Conservation (phyloP, 1,140 invertebrate genomes). For the Drosophila grimshawi region DNA sequence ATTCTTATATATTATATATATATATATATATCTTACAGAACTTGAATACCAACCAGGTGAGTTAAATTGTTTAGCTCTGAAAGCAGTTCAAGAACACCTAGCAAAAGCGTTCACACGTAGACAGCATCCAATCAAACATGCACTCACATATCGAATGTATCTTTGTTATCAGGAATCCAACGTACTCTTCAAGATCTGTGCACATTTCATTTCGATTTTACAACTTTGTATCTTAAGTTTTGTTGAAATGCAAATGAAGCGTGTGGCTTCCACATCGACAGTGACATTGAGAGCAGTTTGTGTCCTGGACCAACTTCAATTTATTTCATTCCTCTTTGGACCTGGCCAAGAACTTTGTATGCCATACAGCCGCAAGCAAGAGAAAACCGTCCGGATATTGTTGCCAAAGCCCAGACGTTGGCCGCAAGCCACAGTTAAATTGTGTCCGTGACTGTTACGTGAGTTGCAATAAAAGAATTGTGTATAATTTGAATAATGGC, state of each 20-base stretch:
- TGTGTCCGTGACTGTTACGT: conserved; percentile 33
- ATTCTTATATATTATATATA: background rate
- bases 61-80: background rate
- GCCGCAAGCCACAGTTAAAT: conserved; percentile 11
- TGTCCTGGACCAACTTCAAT: background rate
- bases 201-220: background rate
- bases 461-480: conserved; percentile 48
- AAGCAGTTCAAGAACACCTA: background rate
- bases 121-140: background rate
- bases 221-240: background rate
- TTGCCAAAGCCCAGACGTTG: conserved; percentile 1
- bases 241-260: background rate
- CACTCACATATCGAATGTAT: background rate
- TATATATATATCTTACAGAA: background rate
- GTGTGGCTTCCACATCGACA: background rate
- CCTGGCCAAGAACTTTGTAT: background rate
- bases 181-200: background rate
- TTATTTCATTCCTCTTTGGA: background rate
- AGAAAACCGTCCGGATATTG: background rate
- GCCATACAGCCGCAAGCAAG: background rate
- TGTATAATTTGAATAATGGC: conserved; percentile 45
- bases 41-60: background rate
- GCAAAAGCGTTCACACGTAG: background rate
- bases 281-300: too few species aligned
- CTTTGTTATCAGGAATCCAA: background rate